Evolutionary conservation across 2,888 invertebrate genomes (phyloP), one percentile per base, ranked within the genome.

Genomic region (Leistus spinibarbis): DNA sequence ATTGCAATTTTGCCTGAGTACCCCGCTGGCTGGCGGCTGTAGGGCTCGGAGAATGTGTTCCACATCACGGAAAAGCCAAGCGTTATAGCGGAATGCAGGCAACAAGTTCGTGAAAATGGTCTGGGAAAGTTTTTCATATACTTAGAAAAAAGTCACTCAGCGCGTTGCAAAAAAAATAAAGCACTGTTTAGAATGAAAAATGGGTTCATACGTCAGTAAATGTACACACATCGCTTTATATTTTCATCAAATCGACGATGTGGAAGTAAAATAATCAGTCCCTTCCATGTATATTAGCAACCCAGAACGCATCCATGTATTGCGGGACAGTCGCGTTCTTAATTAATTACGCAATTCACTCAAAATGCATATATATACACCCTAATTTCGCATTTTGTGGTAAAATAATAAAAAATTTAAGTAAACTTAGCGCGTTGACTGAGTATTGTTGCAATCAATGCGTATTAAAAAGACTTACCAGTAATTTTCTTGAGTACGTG

Each of bases 401-500:
- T n/a, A n/a, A n/a, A n/a, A n/a, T n/a, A n/a, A n/a, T n/a, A n/a
- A n/a, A n/a, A n/a, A n/a, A n/a, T n/a, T n/a, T n/a, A n/a, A n/a
- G n/a, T n/a, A n/a, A n/a, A n/a, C n/a, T n/a, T n/a, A n/a, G n/a
- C n/a, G n/a, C n/a, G n/a, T n/a, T n/a, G n/a, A n/a, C n/a, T n/a
- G n/a, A n/a, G n/a, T n/a, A n/a, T n/a, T n/a, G n/a, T n/a, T n/a
- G n/a, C n/a, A n/a, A n/a, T n/a, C n/a, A n/a, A n/a, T n/a, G n/a
- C n/a, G n/a, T n/a, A n/a, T n/a, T n/a, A 24, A 24, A 24, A 24
- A 7, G 10, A 75, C 77, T 77, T 76, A 80, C 81, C 81, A 80
- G 73, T 73, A 66, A 22, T 16, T 64, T 82, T 83, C 79, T 80
- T 83, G 71, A 78, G 78, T 76, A 77, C 78, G 67, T 77, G 76